Percentiles rank a stretch among this genome's conserved stretches.
phyloP scores from a whole-genome alignment of 2,797 vertebrate genomes.

The Sciurus vulgaris region DNA sequence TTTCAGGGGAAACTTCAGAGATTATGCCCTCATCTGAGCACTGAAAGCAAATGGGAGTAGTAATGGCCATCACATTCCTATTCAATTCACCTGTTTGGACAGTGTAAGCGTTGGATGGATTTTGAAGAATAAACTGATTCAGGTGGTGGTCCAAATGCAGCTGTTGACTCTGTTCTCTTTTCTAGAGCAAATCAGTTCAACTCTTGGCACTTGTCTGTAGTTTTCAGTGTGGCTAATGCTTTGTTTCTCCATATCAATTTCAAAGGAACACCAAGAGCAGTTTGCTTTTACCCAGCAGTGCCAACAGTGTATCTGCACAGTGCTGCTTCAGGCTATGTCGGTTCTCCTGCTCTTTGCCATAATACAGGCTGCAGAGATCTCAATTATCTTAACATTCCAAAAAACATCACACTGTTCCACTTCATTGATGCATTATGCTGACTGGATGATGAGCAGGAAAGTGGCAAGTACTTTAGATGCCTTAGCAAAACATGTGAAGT shows the following conservation, averaged over 20 bases:
- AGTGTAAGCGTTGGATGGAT: neutral
- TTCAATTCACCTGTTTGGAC: constrained; percentile 60
- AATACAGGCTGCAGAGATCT: neutral
- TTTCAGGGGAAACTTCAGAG: constrained; percentile 28
- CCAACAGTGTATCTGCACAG: neutral
- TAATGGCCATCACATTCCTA: neutral
- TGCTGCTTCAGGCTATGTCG: neutral
- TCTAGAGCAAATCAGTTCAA: neutral
- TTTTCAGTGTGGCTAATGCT: neutral
- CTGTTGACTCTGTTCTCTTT: constrained; percentile 29
- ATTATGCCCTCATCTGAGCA: neutral
- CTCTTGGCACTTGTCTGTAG: neutral
- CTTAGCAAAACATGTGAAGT: neutral
- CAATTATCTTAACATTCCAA: neutral
- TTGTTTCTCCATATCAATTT: neutral
- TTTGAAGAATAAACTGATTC: neutral
- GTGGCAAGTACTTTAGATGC: neutral
- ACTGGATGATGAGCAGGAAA: neutral
- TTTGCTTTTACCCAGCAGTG: neutral
- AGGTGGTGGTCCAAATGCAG: neutral
- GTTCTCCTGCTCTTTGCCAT: neutral
- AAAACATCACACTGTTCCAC: neutral
- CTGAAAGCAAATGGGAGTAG: neutral
- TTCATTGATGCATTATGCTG: neutral
- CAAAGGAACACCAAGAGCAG: neutral